A percentile compares a stretch with the other conserved stretches of the same genome.
Evolutionary conservation across 1,140 invertebrate genomes (phyloP).

Genomic region (Chironomus striatipennis): DNA sequence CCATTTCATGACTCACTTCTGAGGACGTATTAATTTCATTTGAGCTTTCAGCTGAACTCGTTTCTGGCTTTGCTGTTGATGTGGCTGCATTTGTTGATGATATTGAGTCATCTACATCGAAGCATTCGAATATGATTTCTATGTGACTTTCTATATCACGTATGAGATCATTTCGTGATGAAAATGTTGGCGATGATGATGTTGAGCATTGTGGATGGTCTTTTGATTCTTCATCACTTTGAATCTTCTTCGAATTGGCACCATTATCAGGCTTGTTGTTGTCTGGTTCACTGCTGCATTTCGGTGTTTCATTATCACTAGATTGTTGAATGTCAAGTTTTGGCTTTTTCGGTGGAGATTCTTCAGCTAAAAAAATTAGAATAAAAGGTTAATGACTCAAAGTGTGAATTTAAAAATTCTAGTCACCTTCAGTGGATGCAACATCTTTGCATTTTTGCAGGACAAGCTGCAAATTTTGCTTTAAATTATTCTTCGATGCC

Average conservation of each 20-base stretch:
- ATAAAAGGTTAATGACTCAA: background rate
- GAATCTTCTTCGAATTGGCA: background rate
- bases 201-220: background rate
- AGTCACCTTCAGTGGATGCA: background rate
- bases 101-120: background rate
- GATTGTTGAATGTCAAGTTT: background rate
- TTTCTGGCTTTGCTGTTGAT: background rate
- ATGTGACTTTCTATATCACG: conserved; percentile 10
- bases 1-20: too few species aligned
- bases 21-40: background rate
- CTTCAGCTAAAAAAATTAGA: background rate
- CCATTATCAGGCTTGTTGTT: background rate
- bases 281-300: background rate
- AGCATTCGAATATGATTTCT: conserved; percentile 17
- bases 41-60: background rate
- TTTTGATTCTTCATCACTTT: background rate
- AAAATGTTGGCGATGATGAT: background rate
- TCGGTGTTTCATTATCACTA: background rate
- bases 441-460: conserved; percentile 18
- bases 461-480: background rate
- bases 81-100: background rate
- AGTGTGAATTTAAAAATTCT: background rate
- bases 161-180: background rate
- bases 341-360: conserved; percentile 22
- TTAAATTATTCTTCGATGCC: conserved; percentile 2